These are phyloP conservation scores for Eulemur rufifrons DNA, from an alignment of 2,113 vertebrate species.

Conservation along the genomic window DNA sequence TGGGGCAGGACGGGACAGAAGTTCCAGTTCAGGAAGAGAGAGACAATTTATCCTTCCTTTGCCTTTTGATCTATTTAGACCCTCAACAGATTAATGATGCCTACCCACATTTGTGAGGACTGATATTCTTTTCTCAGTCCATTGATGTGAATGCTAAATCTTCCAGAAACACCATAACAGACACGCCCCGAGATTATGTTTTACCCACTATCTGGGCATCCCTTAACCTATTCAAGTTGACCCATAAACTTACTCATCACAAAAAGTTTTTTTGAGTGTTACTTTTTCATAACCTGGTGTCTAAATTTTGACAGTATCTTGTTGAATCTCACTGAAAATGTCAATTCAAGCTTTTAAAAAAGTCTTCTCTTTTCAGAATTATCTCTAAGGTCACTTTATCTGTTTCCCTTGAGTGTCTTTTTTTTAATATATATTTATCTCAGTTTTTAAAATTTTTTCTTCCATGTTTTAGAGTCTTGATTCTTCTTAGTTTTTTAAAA, in stretches of 20 bases:
- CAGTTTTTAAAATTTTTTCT: neutral
- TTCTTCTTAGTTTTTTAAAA: neutral
- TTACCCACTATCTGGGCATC: neutral
- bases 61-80: neutral
- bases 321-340: neutral
- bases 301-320: neutral
- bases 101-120: neutral
- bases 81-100: neutral
- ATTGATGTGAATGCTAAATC: neutral
- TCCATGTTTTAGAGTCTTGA: neutral
- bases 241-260: neutral
- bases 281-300: neutral
- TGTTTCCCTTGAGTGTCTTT: neutral
- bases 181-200: neutral
- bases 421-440: neutral
- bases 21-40: neutral
- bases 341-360: neutral
- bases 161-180: neutral
- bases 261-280: neutral
- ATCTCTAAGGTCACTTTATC: neutral
- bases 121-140: neutral
- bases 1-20: neutral
- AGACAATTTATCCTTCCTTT: neutral
- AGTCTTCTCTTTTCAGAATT: neutral
- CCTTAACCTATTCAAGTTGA: neutral